These are phyloP conservation scores for Hiodon alosoides DNA, from an alignment of 2,113 vertebrate species.

Conservation along the genomic window DNA sequence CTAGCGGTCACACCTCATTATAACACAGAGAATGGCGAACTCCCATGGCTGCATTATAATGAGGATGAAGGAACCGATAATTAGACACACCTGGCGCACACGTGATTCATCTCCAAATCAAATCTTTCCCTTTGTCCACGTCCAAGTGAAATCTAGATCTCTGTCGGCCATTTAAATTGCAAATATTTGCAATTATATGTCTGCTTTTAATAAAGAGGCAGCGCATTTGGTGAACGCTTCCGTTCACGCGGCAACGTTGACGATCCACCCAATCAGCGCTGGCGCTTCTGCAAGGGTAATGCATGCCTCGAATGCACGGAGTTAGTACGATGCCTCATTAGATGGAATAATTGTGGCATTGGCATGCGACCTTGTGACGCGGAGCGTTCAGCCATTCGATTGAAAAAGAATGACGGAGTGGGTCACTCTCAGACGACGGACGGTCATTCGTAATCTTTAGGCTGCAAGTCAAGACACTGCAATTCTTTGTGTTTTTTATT, in stretches of 20 bases:
- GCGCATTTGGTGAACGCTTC: neutral
- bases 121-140: slow-evolving; percentile 48
- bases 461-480: slow-evolving; percentile 28
- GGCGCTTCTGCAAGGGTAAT: slow-evolving; percentile 8
- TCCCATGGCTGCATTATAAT: slow-evolving; percentile 54
- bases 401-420: slow-evolving; percentile 46
- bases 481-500: slow-evolving; percentile 12
- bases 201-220: neutral
- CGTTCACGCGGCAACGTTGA: neutral
- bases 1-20: slow-evolving; percentile 41
- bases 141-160: slow-evolving; percentile 45
- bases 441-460: slow-evolving; percentile 51
- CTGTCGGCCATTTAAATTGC: slow-evolving; percentile 35
- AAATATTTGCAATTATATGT: slow-evolving; percentile 32
- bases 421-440: slow-evolving; percentile 39
- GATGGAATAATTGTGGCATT: slow-evolving; percentile 42
- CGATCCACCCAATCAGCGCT: neutral
- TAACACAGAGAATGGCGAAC: slow-evolving; percentile 28
- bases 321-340: slow-evolving; percentile 42
- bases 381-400: slow-evolving; percentile 36
- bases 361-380: slow-evolving; percentile 41
- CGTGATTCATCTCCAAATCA: slow-evolving; percentile 59
- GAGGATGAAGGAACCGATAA: slow-evolving; percentile 63
- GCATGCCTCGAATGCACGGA: slow-evolving; percentile 36
- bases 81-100: slow-evolving; percentile 62